These are phyloP conservation scores for Drymodes brunneopygia DNA, from an alignment of 2,113 vertebrate genomes.

Conservation along the genomic window DNA sequence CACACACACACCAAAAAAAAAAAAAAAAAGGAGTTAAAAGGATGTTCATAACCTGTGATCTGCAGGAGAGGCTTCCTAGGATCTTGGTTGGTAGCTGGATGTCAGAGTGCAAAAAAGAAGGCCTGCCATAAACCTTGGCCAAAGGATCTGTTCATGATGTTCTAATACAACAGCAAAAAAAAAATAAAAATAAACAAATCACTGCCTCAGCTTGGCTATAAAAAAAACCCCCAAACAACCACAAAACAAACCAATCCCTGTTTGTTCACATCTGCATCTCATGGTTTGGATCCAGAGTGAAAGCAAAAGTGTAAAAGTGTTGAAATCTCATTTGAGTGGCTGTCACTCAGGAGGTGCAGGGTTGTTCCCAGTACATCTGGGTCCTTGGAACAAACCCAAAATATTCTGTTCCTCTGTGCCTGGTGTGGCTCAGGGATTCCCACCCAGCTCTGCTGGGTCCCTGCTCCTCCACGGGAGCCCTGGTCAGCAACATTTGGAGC, in stretches of 20 bases:
- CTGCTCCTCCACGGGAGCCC: neutral
- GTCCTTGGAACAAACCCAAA: neutral
- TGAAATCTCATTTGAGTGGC: neutral
- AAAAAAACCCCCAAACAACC: neutral
- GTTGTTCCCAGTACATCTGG: neutral
- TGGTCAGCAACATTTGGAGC: accelerated
- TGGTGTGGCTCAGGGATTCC: neutral
- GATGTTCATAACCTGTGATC: neutral
- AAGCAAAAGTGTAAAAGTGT: neutral
- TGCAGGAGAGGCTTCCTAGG: neutral
- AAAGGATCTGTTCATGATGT: neutral
- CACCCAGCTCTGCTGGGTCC: neutral
- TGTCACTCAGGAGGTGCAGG: neutral
- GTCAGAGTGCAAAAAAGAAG: neutral
- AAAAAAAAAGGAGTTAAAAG: neutral
- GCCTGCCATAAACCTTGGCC: neutral
- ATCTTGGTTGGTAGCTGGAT: neutral
- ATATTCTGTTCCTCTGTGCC: neutral
- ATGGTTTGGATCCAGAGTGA: neutral
- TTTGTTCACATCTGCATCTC: neutral
- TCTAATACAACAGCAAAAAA: neutral
- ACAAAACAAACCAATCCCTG: neutral
- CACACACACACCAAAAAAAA: no score
- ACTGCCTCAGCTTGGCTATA: neutral
- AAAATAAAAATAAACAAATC: neutral